A percentile compares a stretch with the other conserved stretches of the same genome.
Conservation (phyloP, 2,113 vertebrate genomes). For the Caranx ignobilis region DNA sequence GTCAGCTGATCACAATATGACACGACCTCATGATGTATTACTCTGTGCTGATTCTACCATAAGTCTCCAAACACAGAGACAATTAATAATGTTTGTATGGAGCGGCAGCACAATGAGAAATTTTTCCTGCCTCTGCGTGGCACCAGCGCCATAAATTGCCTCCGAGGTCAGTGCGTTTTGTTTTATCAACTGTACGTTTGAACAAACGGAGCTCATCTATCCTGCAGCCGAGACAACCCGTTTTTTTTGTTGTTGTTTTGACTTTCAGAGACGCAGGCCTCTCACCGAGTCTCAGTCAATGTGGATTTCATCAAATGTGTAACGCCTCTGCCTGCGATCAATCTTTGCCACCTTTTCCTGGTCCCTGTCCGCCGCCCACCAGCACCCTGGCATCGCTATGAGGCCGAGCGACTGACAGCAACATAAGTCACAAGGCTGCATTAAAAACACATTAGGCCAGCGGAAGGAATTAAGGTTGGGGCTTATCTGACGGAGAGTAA, state of each 20-base stretch:
- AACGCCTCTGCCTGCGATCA: constrained; percentile 68
- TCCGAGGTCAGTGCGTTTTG: constrained; percentile 66
- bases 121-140: constrained; percentile 35
- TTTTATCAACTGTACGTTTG: constrained; percentile 50
- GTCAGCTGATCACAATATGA: constrained; percentile 39
- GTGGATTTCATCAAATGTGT: constrained; percentile 77
- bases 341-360: constrained; percentile 72
- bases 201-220: constrained; percentile 64
- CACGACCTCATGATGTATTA: constrained; percentile 25
- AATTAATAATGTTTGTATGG: constrained; percentile 46
- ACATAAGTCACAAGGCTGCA: constrained; percentile 85
- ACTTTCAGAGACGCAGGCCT: constrained; percentile 56
- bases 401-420: constrained; percentile 76
- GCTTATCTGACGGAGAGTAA: constrained; percentile 78
- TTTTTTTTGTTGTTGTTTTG: not conserved
- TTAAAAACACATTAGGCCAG: constrained; percentile 87
- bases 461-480: constrained; percentile 80
- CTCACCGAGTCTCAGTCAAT: constrained; percentile 73
- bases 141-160: constrained; percentile 56
- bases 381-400: constrained; percentile 70
- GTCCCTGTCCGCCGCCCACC: constrained; percentile 69
- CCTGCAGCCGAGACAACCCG: constrained; percentile 26
- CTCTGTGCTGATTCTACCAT: constrained; percentile 14
- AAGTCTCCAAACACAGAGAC: constrained; percentile 25
- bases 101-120: constrained; percentile 41